Evolutionary conservation across 2,888 invertebrate species (phyloP), one percentile per base, ranked within the genome.

Genomic region (Esperia sulphurella): DNA sequence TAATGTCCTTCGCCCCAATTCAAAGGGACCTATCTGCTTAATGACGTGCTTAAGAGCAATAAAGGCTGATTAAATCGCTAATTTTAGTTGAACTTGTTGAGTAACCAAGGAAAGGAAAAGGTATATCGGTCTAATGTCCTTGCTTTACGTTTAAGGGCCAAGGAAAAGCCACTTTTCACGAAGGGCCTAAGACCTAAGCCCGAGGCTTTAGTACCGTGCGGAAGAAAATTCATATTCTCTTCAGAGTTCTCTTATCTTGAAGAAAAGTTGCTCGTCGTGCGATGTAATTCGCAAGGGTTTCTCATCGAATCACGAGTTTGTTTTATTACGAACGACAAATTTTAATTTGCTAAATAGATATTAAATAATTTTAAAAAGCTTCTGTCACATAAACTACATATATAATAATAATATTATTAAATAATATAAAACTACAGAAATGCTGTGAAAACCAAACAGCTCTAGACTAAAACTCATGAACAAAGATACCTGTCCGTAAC

Each of bases 21-120:
- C 64, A 65, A 59, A 66, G 55, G 50, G 64, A 58, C 64, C 69
- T 67, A 65, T 63, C 63, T 61, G 40, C 44, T 50, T 50, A 57
- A 55, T 47, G 43, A 51, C 58, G 53, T 58, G 55, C 56, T 51
- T 53, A 45, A 33, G 50, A 41, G 43, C 39, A 49, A 52, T 51
- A 49, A 53, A 46, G 40, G 45, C 51, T 55, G 58, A 57, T 59
- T 56, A 47, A 50, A 40, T 21, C n/a, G 33, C 35, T 33, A 42
- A 14, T 46, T 46, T 42, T 48, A 44, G 9, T 28, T 37, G 29
- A 38, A 41, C 9, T 53, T 50, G 29, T 51, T 45, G 41, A 39
- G n/a, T 10, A 9, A 10, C 10, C 8, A 5, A 10, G 7, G 43
- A 21, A 41, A 6, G 30, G 33, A 41, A 13, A 10, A 29, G 12